Conservation (phyloP, 2,113 vertebrate genomes). For the Pagrus major region DNA sequence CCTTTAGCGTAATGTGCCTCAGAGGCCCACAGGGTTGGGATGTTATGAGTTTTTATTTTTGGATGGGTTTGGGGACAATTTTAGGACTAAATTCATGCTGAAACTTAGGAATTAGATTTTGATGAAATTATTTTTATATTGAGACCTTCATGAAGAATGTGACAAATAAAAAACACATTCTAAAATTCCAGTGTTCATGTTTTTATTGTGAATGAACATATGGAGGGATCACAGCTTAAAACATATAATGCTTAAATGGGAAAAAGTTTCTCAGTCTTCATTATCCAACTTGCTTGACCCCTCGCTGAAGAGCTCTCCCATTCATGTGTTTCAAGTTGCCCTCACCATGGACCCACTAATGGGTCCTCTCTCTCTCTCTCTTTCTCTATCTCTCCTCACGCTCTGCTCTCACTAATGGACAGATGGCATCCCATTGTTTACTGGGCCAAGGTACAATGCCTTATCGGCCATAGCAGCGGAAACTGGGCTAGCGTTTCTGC, state of each 20-base stretch:
- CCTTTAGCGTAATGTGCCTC: slow-evolving; percentile 49
- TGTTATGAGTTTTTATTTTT: slow-evolving; percentile 3
- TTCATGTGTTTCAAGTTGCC: slow-evolving; percentile 69
- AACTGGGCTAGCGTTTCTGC: slow-evolving; percentile 84
- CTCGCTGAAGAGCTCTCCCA: slow-evolving; percentile 44
- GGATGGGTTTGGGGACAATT: not conserved
- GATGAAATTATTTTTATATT: slow-evolving; percentile 6
- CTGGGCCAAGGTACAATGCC: slow-evolving; percentile 86
- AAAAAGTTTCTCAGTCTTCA: slow-evolving; percentile 36
- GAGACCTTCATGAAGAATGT: not conserved
- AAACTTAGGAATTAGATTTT: not conserved
- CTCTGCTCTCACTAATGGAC: slow-evolving; percentile 81
- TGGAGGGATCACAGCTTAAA: not conserved
- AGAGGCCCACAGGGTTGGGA: not conserved
- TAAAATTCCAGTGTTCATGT: not conserved
- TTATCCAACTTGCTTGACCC: slow-evolving; percentile 54
- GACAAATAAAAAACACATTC: not conserved
- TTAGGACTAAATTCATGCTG: not conserved
- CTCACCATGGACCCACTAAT: slow-evolving; percentile 68
- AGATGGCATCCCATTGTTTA: slow-evolving; percentile 86
- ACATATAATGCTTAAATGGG: not conserved
- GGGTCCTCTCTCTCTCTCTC: slow-evolving; percentile 54
- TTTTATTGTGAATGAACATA: not conserved
- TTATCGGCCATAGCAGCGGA: slow-evolving; percentile 83
- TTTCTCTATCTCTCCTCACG: slow-evolving; percentile 49